Base-by-base conservation (phyloP, 2,113 vertebrate species). In the Brienomyrus brachyistius region DNA sequence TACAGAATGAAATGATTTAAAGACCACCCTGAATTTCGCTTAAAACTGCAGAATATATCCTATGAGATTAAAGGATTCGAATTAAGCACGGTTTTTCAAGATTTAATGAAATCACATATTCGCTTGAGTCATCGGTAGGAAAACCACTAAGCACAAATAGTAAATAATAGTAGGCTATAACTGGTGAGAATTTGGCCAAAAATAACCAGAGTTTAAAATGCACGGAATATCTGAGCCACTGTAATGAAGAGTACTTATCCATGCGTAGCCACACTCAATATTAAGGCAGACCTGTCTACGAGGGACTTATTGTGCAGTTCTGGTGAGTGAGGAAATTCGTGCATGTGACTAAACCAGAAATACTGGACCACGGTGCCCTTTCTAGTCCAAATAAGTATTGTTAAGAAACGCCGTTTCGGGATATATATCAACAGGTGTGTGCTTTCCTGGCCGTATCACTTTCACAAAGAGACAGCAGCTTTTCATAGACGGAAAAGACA, bases 311-410 rank as follows among this genome's bases (percentile, higher is more conserved):
- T 19, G 21, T 52, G 27, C 27, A 31, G 27, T 54, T 11, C 48
- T n/a, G n/a, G n/a, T 52, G 23, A 86, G 77, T 50, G 47, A 27
- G 45, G n/a, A 86, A 50, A 50, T 40, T 19, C 51, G 54, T n/a
- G 43, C 84, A 52, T n/a, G 50, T 87, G 27, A 87, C 40, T 66
- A 52, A 45, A 87, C 89, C 62, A 87, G 89, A 90, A 90, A 90
- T 66, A 77, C 62, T 15, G 50, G 85, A 35, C 62, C 47, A 21
- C 40, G 40, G 40, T 40, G 40, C 40, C 40, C 48, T 66, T 90
- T 52, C 23, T 85, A 40, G 31, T 21, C n/a, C 31, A 40, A 43
- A 62, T 74, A 82, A 6, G 11, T 77, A 31, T 40, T 89, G 50
- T 15, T 52, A 23, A n/a, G 62, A 52, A 50, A 17, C 27, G 51